A percentile compares a stretch with the other conserved stretches of the same genome.
These are phyloP conservation scores for Ciconia nigra DNA, from an alignment of 2,797 vertebrate species.

Conservation along the genomic window DNA sequence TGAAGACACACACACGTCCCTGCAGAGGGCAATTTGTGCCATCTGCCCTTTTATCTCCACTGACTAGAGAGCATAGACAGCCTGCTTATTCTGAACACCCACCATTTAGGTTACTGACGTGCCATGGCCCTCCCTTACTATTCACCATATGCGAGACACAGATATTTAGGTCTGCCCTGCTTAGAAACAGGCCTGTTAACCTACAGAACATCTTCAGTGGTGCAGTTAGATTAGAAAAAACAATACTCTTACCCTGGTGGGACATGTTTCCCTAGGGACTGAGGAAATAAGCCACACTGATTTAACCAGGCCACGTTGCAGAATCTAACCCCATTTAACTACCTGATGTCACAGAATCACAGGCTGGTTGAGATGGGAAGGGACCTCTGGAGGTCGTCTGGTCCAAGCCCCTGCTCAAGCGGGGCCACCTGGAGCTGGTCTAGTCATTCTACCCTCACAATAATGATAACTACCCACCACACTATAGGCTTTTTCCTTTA, in stretches of 20 bases:
- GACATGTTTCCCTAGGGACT: not conserved
- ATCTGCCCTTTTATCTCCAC: not conserved
- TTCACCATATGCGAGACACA: not conserved
- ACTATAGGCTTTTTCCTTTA: not conserved
- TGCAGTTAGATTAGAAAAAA: not conserved
- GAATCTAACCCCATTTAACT: not conserved
- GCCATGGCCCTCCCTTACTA: not conserved
- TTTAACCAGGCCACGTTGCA: not conserved
- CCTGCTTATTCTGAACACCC: not conserved
- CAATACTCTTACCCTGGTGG: too few species aligned
- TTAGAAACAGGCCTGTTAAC: not conserved
- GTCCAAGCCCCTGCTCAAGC: not conserved
- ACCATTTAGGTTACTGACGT: accelerated
- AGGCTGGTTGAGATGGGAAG: not conserved
- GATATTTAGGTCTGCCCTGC: not conserved
- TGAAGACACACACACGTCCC: not conserved
- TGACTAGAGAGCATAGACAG: not conserved
- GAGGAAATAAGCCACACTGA: not conserved
- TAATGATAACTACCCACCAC: not conserved
- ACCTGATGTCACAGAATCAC: not conserved
- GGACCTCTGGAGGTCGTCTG: not conserved
- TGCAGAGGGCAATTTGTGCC: not conserved
- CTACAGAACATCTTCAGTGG: not conserved
- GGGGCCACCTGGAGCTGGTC: not conserved
- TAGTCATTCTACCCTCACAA: not conserved